phyloP scores from a whole-genome alignment of 2,888 invertebrate genomes.

The Lasioglossum morio region DNA sequence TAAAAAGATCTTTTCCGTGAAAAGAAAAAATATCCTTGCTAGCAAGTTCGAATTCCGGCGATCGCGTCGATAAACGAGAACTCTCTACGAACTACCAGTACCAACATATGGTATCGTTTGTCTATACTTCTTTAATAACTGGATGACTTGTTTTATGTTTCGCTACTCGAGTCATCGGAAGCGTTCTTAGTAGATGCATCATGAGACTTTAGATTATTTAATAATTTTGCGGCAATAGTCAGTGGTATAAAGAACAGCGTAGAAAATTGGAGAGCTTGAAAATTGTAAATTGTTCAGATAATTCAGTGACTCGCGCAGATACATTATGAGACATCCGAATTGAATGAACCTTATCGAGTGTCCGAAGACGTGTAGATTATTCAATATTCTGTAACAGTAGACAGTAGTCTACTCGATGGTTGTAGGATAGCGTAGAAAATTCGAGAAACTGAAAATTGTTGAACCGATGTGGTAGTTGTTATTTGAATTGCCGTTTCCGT shows the following conservation, averaged over 20 bases:
- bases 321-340: not conserved
- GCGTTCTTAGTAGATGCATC: not conserved
- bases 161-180: constrained; percentile 8
- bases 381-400: too few species aligned
- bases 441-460: too few species aligned
- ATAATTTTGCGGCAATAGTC: not conserved
- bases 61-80: constrained; percentile 2
- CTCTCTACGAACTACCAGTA: not conserved
- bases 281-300: not conserved
- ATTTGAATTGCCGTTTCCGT: not conserved
- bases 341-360: too few species aligned
- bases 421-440: too few species aligned
- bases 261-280: not conserved
- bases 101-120: constrained; percentile 13
- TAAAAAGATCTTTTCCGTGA: not conserved
- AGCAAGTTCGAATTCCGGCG: not conserved
- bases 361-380: too few species aligned
- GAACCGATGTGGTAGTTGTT: too few species aligned
- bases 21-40: not conserved
- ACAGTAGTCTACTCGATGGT: too few species aligned
- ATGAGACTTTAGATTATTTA: too few species aligned
- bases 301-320: not conserved
- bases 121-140: not conserved
- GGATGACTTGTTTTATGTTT: constrained; percentile 11
- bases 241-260: not conserved